phyloP scores from a whole-genome alignment of 2,113 vertebrate genomes.

The Ceyx melanurus region DNA sequence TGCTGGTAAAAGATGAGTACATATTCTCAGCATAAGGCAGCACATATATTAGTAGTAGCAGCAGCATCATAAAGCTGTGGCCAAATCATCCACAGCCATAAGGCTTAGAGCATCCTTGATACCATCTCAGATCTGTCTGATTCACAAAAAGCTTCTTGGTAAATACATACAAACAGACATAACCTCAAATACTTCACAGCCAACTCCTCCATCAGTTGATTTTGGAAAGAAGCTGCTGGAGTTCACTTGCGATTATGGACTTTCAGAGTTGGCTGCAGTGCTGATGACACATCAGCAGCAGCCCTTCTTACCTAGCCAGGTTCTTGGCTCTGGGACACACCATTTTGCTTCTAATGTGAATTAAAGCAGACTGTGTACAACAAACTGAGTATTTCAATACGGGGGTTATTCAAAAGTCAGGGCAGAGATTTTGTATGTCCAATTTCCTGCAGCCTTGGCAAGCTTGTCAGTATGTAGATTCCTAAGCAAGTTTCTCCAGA shows the following conservation, averaged over 20 bases:
- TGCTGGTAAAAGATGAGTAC: neutral
- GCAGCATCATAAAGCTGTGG: neutral
- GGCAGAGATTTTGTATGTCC: conserved; percentile 1
- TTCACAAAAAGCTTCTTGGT: neutral
- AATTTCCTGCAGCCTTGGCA: neutral
- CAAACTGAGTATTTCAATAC: conserved; percentile 55
- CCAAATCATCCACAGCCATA: neutral
- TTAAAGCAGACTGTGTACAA: conserved; percentile 46
- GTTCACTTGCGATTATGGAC: neutral
- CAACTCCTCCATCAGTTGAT: neutral
- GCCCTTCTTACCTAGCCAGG: conserved; percentile 20
- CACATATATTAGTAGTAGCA: neutral
- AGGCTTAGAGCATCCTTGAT: neutral
- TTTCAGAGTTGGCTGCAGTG: neutral
- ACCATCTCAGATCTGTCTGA: neutral
- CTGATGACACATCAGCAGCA: conserved; percentile 3
- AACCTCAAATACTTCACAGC: neutral
- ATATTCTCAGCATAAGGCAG: neutral
- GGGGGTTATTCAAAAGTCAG: conserved; percentile 65
- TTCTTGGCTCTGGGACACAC: neutral
- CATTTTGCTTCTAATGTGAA: conserved; percentile 12
- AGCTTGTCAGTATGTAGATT: neutral
- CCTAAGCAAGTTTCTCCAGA: neutral
- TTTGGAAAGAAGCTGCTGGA: neutral
- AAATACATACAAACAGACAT: neutral